Conservation (phyloP, 2,113 vertebrate species). For the Petroica traversi region DNA sequence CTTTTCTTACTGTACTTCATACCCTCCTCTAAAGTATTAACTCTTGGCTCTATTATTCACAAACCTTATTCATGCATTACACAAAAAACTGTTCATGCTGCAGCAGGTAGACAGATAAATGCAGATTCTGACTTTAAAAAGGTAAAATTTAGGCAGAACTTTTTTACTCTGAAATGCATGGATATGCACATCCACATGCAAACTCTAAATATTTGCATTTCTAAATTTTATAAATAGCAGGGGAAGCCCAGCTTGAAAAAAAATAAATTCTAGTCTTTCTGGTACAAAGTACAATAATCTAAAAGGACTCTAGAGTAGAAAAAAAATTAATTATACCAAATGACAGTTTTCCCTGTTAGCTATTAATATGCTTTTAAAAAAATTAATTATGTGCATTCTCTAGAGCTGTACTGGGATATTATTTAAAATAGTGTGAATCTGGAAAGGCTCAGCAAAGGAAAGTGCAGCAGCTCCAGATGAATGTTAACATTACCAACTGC, state of each 20-base stretch:
- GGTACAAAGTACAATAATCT: not conserved
- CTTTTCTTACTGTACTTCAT: conserved; percentile 26
- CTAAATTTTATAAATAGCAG: not conserved
- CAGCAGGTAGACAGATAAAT: not conserved
- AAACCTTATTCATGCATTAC: not conserved
- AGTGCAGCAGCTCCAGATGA: not conserved
- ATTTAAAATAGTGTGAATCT: not conserved
- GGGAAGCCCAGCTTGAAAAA: not conserved
- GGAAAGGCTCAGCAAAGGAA: not conserved
- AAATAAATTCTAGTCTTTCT: not conserved
- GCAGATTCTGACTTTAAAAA: not conserved
- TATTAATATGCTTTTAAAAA: not conserved
- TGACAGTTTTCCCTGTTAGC: not conserved
- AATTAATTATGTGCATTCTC: not conserved
- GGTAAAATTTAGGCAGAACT: not conserved
- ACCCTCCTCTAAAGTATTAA: conserved; percentile 9
- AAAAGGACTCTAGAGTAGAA: not conserved
- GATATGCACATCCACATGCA: not conserved
- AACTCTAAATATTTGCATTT: not conserved
- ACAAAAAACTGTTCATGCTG: not conserved
- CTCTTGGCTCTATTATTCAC: conserved; percentile 17
- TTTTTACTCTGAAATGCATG: not conserved
- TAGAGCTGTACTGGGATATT: not conserved
- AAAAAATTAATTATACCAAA: not conserved
- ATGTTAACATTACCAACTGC: not conserved